Base-by-base conservation (phyloP, 2,888 invertebrate genomes). In the Drosophila mulleri region DNA sequence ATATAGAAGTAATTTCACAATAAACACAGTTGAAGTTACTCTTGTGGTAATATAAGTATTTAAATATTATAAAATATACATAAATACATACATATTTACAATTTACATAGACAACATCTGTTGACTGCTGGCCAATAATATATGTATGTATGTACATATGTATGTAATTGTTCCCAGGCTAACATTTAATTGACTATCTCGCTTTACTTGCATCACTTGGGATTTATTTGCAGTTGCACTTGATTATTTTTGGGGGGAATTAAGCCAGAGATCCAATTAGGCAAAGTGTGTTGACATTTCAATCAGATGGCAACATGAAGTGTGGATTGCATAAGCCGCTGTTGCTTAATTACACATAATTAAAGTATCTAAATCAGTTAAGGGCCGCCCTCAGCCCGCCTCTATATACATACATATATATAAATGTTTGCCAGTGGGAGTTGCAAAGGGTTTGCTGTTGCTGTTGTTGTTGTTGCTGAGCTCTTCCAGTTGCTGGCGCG, bases 291-390 rank as follows among this genome's bases (percentile, higher is more conserved):
- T 66, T 48, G 69, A 65, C 61, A 77, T 65, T 73, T 77, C 52
- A 69, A 76, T 77, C 64, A 52, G 3, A 29, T 60, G 35, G 37
- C 3, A 20, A 16, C 1, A 16, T 9, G 32, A 35, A 20, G 45
- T 68, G 45, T 41, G 39, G 9, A 37, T 84, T 84, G 53, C 83
- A 74, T 71, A 80, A 84, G 64, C 54, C 20, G 20, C 67, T 54
- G 81, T 76, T 83, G 69, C 77, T 71, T 80, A 80, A 83, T 72
- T 77, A 77, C 67, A 71, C 64, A 67, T 54, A 74, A 80, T 87
- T 87, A 82, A 71, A 74, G 72, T 82, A 84, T 84, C 72, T 76
- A 74, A 84, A 76, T 74, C 69, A 77, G 72, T 66, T 66, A 44
- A 53, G 39, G 50, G 50, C 42, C 53, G 45, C 60, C 53, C 32